Percentiles rank a stretch among this genome's conserved stretches.
Conservation (phyloP, 2,888 invertebrate species). For the Cabera pusaria region DNA sequence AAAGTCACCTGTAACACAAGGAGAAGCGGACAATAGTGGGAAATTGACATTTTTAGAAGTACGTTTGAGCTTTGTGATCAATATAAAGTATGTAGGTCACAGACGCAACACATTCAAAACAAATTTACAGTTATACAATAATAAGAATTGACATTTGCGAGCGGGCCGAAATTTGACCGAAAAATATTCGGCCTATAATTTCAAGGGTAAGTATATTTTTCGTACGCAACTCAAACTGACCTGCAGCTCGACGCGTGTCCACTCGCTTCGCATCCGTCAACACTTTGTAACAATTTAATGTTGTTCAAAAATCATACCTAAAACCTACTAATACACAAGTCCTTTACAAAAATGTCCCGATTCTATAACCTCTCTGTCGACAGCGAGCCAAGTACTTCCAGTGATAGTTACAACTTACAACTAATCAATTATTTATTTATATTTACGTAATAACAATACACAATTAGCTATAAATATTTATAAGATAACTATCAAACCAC, state of each 20-base stretch:
- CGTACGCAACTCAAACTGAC: constrained; percentile 6
- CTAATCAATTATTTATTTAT: constrained; percentile 82
- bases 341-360: constrained; percentile 64
- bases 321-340: constrained; percentile 63
- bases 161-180: constrained; percentile 25
- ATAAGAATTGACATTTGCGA: constrained; percentile 29
- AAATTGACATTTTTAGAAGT: constrained; percentile 77
- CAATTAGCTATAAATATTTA: constrained; percentile 84
- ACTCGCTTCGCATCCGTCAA: constrained; percentile 13
- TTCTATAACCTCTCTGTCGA: constrained; percentile 55
- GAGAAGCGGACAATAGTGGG: constrained; percentile 57
- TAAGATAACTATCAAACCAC: constrained; percentile 81
- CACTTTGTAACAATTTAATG: constrained; percentile 42
- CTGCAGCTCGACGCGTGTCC: constrained; percentile 7
- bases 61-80: constrained; percentile 69
- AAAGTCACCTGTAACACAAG: constrained; percentile 66
- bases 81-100: constrained; percentile 48
- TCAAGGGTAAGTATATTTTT: neutral
- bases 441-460: constrained; percentile 83
- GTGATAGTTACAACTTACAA: constrained; percentile 80
- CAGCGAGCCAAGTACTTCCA: constrained; percentile 70
- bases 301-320: constrained; percentile 49
- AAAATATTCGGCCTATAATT: constrained; percentile 10
- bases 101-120: constrained; percentile 55
- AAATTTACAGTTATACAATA: constrained; percentile 40